Percentiles rank a stretch among this genome's conserved stretches.
Conservation (phyloP, 2,888 invertebrate genomes). For the Tineola bisselliella region DNA sequence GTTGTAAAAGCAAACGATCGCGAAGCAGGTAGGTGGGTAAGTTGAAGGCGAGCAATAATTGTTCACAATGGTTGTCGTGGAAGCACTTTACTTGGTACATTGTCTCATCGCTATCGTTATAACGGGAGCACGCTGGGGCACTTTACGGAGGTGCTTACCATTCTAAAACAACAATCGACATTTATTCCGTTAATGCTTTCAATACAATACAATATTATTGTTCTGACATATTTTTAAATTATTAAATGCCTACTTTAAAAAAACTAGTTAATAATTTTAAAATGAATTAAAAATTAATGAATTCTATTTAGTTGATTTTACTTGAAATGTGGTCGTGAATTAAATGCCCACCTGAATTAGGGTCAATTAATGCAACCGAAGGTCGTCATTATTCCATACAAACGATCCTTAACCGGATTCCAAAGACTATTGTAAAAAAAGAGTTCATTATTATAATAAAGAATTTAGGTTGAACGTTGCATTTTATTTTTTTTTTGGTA, state of each 20-base stretch:
- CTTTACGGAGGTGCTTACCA: background rate
- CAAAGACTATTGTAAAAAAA: background rate
- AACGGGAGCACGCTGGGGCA: constrained; percentile 4
- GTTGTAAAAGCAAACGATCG: constrained; percentile 28
- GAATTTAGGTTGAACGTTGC: background rate
- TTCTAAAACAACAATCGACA: constrained; percentile 8
- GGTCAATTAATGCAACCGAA: background rate
- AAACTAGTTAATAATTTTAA: no score
- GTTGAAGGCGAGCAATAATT: constrained; percentile 8
- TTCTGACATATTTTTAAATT: constrained; percentile 55
- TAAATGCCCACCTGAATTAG: background rate
- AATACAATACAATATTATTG: constrained; percentile 86
- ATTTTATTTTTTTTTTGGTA: no score
- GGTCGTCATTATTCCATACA: background rate
- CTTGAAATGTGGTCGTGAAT: background rate
- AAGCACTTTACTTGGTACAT: constrained; percentile 1
- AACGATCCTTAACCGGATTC: background rate
- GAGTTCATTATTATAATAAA: background rate
- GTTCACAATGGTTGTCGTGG: background rate
- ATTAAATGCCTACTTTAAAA: no score
- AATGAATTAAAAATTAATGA: no score
- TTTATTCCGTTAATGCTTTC: constrained; percentile 70
- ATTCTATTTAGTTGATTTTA: no score
- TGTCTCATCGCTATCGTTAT: background rate
- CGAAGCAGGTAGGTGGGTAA: constrained; percentile 3